These are phyloP conservation scores for Trisateles emortualis DNA, from an alignment of 2,888 invertebrate species.

Conservation along the genomic window DNA sequence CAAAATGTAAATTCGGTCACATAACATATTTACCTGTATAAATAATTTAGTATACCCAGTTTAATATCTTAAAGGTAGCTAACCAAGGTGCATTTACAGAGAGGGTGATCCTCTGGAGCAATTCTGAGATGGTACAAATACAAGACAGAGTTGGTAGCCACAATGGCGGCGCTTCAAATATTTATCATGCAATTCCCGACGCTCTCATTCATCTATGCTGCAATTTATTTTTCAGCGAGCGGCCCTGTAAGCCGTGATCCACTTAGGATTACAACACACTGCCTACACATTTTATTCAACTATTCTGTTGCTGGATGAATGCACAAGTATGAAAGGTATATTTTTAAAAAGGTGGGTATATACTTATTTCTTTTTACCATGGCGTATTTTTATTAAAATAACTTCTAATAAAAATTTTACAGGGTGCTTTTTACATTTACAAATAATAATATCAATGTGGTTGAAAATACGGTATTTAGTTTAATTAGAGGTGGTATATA, in stretches of 20 bases:
- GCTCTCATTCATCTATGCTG: slow-evolving; percentile 68
- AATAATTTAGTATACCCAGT: neutral
- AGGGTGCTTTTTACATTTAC: too few relatives aligned
- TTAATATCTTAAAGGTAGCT: slow-evolving; percentile 16
- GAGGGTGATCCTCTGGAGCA: slow-evolving; percentile 33
- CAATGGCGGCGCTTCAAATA: slow-evolving; percentile 61
- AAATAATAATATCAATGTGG: too few relatives aligned
- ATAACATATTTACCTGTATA: too few relatives aligned
- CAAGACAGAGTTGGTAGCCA: slow-evolving; percentile 39
- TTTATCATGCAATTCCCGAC: slow-evolving; percentile 68
- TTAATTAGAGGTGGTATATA: too few relatives aligned
- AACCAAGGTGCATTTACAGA: slow-evolving; percentile 33
- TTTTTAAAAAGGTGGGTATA: slow-evolving; percentile 1
- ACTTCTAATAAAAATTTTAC: too few relatives aligned
- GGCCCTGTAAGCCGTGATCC: slow-evolving; percentile 42
- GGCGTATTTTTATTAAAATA: too few relatives aligned
- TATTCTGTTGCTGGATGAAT: neutral
- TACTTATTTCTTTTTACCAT: too few relatives aligned
- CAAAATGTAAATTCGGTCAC: too few relatives aligned
- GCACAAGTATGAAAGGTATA: neutral
- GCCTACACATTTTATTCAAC: neutral
- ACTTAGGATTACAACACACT: slow-evolving; percentile 38
- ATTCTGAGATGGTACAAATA: slow-evolving; percentile 38
- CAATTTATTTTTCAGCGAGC: slow-evolving; percentile 67
- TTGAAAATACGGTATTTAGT: too few relatives aligned